Evolutionary conservation across 1,140 invertebrate species (phyloP), one percentile per base, ranked within the genome.

Genomic region (Heliconius nattereri): DNA sequence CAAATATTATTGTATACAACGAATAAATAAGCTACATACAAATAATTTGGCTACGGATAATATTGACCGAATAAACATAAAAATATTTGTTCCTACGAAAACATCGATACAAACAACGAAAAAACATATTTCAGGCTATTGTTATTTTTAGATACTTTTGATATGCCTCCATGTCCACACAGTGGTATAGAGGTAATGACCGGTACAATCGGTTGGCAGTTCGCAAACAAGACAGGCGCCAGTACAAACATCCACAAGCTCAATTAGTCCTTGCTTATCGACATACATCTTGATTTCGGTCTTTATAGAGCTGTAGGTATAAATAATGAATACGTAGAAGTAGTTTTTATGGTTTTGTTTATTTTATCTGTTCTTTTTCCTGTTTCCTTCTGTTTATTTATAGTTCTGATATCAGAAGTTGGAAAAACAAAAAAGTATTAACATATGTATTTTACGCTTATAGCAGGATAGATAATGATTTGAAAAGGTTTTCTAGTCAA

Each of bases 211-310:
- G 78, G 81, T 75, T 80, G 75, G 84, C 81, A 82, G 84, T 86
- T 75, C n/a, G 80, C 84, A 88, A 90, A 90, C 85, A 86, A 76
- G n/a, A 75, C 54, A 85, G 85, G 86, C 81, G 85, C 82, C 83
- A 85, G 78, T 57, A 80, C 82, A 88, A 88, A 90, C 87, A 90
- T 26, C 29, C 60, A 74, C 81, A n/a, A 76, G 83, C 35, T 86
- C 87, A 87, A 87, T 90, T 90, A 87, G 26, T 70, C 71, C 26
- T 71, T 40, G 37, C 49, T 74, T 76, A 40, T 49, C 54, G 8
- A 66, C 13, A 1, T 72, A 23, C 71, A 72, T 66, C 60, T 66
- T 72, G 71, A 72, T 72, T 37, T 72, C 71, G 19, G 32, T 72
- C 37, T 72, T 72, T 72, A 72, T 72, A 72, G 35, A 40, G 20